Evolutionary conservation across 2,888 invertebrate species (phyloP), one percentile per base, ranked within the genome.

Genomic region (Mythimna lalbum): DNA sequence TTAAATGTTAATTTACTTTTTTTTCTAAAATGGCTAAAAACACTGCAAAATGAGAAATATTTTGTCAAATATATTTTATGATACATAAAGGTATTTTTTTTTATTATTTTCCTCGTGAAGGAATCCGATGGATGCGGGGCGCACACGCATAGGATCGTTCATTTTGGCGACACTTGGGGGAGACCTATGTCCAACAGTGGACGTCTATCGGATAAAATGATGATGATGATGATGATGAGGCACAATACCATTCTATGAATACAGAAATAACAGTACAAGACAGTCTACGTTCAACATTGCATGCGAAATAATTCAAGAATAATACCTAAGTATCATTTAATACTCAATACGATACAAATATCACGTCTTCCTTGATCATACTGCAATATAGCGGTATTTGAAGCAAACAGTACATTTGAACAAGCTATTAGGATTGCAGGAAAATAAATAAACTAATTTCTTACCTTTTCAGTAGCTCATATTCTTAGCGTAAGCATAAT

Each of bases 21-120:
- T 23, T 10, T 43, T 69, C 23, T 19, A 17, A n/a, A 50, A 33
- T 33, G 33, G 9, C 52, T 57, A 57, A 57, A 50, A 50, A 52
- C 10, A 12, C 4, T 52, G 12, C 14, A 23, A 52, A 57, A 6
- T 14, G 12, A 56, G 36, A 21, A 57, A 57, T 36, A 57, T 57
- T 36, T 21, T 57, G 21, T 21, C 21, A 17, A 57, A 57, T 57
- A 57, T 14, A 57, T 57, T 57, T 17, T 55, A 33, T 57, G 36
- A 7, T 57, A 57, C 21, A 17, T 17, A 7, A 21, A 1, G 12
- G 21, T 36, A 4, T 43, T 17, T 14, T 17, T 14, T 57, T 57
- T 36, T 3, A 12, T 33, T n/a, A 5, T 4, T 33, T 56, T 27
- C n/a, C n/a, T n/a, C n/a, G n/a, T n/a, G n/a, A n/a, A n/a, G n/a